Conservation (phyloP, 2,888 invertebrate species). For the Erebia ligea region DNA sequence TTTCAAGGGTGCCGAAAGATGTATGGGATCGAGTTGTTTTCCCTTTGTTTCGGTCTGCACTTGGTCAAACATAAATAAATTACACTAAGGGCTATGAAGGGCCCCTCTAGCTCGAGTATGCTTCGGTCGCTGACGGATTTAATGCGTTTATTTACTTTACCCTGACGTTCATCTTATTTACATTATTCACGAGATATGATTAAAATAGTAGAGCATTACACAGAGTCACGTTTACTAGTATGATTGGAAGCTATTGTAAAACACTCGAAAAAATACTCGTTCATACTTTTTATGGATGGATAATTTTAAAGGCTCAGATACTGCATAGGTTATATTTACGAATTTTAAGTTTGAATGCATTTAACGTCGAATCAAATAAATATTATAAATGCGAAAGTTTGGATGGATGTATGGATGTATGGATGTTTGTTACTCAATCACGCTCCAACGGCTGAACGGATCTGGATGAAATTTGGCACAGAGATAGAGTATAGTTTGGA, state of each 20-base stretch:
- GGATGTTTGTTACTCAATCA: too few species aligned
- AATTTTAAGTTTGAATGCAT: too few species aligned
- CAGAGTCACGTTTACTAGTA: neutral
- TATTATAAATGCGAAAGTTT: too few species aligned
- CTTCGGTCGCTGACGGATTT: constrained; percentile 44
- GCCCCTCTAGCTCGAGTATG: constrained; percentile 52
- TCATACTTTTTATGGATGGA: neutral
- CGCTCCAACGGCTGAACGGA: too few species aligned
- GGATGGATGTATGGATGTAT: too few species aligned
- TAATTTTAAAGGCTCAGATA: neutral
- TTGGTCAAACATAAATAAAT: constrained; percentile 59
- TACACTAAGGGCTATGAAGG: constrained; percentile 53
- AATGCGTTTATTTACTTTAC: constrained; percentile 44
- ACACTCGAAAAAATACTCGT: neutral
- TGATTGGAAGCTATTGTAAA: neutral
- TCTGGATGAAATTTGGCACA: too few species aligned
- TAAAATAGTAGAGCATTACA: constrained; percentile 1
- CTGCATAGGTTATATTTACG: neutral
- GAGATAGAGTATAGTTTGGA: too few species aligned
- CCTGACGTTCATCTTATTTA: constrained; percentile 29
- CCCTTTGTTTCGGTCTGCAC: constrained; percentile 39
- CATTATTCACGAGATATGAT: constrained; percentile 32
- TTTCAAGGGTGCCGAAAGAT: constrained; percentile 12
- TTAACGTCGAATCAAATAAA: too few species aligned
- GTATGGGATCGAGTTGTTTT: constrained; percentile 26